Base-by-base conservation (phyloP, 2,113 vertebrate genomes). In the Cranoglanis bouderius region DNA sequence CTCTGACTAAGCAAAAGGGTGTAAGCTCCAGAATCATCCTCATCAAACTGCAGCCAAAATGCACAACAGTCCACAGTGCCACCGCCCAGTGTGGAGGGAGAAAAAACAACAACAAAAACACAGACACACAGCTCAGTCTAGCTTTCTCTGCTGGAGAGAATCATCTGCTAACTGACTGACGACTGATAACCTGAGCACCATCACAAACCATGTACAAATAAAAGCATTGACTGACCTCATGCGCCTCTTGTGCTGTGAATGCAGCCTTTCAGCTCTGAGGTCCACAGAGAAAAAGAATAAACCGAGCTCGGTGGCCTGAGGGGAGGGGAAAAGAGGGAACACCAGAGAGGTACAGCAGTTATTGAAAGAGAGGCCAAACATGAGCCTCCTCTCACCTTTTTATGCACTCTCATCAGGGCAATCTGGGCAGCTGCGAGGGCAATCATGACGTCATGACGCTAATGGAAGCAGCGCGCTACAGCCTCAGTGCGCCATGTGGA, bases 401-500 rank as follows among this genome's bases (percentile, higher is more conserved):
- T 93, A 95, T 95, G 94, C 87, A 84, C 88, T 87, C 88, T 63
- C 32, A 84, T 46, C n/a, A 80, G 5, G 35, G 87, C 51, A 82
- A 77, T 10, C 55, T 85, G 38, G 21, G 77, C 82, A 75, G 87
- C 87, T 88, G 88, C 59, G 77, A 72, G 75, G 16, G 49, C 88
- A 87, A 88, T 83, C 85, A 84, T 87, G 92, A 92, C 88, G 92
- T 94, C 93, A 93, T 90, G 82, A 89, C 87, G 92, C 38, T 74
- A 57, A 61, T 86, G 35, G 43, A 81, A 88, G 89, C 19, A 0
- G 16, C 55, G 63, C 82, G 53, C 86, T 51, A 43, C 32, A 13
- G 12, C 18, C 26, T 10, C 24, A 67, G 24, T 2, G 78, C 78
- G 61, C 13, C 18, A 9, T 57, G 21, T 75, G 84, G 70, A 18